A percentile compares a stretch with the other conserved stretches of the same genome.
These are phyloP conservation scores for Pyrgus malvae DNA, from an alignment of 2,888 invertebrate species.

Conservation along the genomic window DNA sequence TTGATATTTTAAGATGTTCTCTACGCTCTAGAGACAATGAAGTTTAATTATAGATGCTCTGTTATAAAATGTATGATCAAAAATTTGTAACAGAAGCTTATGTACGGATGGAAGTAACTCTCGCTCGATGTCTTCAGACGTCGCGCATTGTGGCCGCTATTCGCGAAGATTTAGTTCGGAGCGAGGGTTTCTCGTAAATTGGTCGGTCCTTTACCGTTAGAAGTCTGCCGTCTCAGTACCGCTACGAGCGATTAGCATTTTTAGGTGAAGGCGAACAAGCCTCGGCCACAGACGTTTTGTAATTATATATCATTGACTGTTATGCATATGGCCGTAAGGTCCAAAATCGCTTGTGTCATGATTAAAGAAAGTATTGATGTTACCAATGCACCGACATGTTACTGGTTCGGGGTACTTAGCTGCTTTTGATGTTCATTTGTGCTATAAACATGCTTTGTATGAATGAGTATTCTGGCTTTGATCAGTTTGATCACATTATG, in stretches of 20 bases:
- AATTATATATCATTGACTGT: conserved; percentile 30
- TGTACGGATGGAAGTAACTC: background rate
- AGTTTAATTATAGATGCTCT: no score
- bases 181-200: conserved; percentile 30
- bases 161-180: conserved; percentile 3
- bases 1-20: no score
- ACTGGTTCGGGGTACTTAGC: background rate
- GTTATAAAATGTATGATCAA: background rate
- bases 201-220: conserved; percentile 61
- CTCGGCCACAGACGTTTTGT: conserved; percentile 32
- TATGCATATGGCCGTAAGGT: conserved; percentile 16
- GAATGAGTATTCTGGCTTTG: no score
- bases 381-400: conserved; percentile 7
- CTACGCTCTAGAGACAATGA: no score
- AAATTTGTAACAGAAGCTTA: background rate
- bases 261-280: conserved; percentile 73
- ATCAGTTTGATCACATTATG: no score
- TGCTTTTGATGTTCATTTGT: background rate
- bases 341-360: conserved; percentile 1
- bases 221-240: conserved; percentile 43
- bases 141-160: background rate
- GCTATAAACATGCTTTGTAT: no score
- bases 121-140: background rate
- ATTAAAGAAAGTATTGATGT: conserved; percentile 15
- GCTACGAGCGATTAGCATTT: conserved; percentile 57